Percentiles rank a stretch among this genome's conserved stretches.
Evolutionary conservation across 2,113 vertebrate genomes (phyloP).

Genomic region (Megalops atlanticus): DNA sequence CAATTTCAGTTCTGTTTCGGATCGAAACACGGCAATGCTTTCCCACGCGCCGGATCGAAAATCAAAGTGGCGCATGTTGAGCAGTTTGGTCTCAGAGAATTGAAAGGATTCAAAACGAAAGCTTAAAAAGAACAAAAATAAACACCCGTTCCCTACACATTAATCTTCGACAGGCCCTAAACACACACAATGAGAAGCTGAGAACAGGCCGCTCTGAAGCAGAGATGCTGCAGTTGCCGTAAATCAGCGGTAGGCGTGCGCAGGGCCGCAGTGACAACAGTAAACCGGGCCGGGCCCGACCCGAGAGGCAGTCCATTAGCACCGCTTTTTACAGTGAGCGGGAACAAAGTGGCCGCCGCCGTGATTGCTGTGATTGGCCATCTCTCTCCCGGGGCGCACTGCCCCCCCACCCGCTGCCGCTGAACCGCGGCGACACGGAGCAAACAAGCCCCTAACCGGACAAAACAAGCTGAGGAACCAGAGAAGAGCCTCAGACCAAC

Average conservation of each 20-base stretch:
- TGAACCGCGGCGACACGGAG: not conserved
- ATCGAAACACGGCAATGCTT: constrained; percentile 32
- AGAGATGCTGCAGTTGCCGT: not conserved
- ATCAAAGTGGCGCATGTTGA: constrained; percentile 26
- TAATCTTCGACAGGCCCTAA: not conserved
- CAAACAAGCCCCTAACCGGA: not conserved
- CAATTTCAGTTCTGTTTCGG: constrained; percentile 42
- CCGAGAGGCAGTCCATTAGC: too few species aligned
- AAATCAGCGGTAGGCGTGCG: too few species aligned
- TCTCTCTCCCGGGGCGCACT: not conserved
- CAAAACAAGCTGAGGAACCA: not conserved
- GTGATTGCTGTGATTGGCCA: not conserved
- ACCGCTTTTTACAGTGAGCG: not conserved
- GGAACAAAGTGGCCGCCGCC: not conserved
- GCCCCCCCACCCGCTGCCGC: not conserved
- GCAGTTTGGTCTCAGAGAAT: constrained; percentile 18
- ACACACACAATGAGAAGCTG: not conserved
- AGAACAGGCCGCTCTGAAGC: not conserved
- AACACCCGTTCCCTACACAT: not conserved
- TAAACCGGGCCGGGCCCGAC: not conserved
- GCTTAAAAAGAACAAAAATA: not conserved
- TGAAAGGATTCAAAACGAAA: not conserved
- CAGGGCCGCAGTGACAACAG: not conserved
- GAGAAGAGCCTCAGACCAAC: too few species aligned
- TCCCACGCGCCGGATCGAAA: constrained; percentile 9